Percentiles rank a stretch among this genome's conserved stretches.
These are phyloP conservation scores for Pyrgus malvae DNA, from an alignment of 2,888 invertebrate genomes.

Conservation along the genomic window DNA sequence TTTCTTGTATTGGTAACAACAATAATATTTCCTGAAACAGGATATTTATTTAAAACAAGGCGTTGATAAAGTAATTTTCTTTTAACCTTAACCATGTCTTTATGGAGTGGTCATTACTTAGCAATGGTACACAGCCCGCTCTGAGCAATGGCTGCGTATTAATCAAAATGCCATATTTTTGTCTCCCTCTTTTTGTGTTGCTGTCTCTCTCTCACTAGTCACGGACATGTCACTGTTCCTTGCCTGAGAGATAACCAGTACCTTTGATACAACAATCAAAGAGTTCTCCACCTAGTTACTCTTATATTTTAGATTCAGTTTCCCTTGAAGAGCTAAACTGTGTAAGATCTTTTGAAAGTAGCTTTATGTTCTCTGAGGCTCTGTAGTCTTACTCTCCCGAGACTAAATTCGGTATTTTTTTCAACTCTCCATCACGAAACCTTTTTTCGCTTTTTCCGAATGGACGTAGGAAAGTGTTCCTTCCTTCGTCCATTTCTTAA, in stretches of 20 bases:
- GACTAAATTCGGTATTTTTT: conserved; percentile 77
- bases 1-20: conserved; percentile 79
- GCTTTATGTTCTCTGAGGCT: conserved; percentile 54
- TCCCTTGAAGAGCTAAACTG: conserved; percentile 17
- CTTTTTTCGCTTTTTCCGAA: conserved; percentile 77
- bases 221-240: conserved; percentile 71
- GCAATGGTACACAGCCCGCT: conserved; percentile 80
- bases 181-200: conserved; percentile 63
- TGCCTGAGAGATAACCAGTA: conserved; percentile 49
- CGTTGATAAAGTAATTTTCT: conserved; percentile 83
- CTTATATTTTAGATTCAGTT: conserved; percentile 27
- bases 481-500: conserved; percentile 74
- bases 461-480: conserved; percentile 69
- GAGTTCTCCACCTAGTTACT: conserved; percentile 30
- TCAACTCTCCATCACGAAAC: conserved; percentile 72
- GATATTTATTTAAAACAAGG: conserved; percentile 82
- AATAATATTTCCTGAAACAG: conserved; percentile 82
- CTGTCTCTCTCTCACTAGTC: conserved; percentile 67
- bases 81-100: conserved; percentile 82
- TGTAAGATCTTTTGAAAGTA: conserved; percentile 46
- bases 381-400: conserved; percentile 79
- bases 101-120: conserved; percentile 82
- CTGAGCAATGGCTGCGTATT: conserved; percentile 80
- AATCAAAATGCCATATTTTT: conserved; percentile 80
- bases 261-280: conserved; percentile 34